Percentiles rank a stretch among this genome's conserved stretches.
Evolutionary conservation across 2,797 vertebrate genomes (phyloP).

Genomic region (Sandelia bainsii): DNA sequence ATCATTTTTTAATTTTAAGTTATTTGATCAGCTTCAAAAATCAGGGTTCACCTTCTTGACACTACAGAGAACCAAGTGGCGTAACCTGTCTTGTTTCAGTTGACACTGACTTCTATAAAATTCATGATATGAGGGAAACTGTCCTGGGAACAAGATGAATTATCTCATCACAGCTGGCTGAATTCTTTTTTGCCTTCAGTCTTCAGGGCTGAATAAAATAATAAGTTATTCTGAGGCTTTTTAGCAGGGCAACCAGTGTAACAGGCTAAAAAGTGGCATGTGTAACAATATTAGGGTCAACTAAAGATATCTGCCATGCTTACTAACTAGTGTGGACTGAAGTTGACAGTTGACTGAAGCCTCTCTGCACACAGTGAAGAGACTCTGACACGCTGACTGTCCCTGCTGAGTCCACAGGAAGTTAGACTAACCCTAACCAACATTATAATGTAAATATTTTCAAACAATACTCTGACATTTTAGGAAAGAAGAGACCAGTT

Average conservation of each 20-base stretch:
- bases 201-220: constrained; percentile 19
- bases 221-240: background rate
- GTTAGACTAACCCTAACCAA: background rate
- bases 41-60: background rate
- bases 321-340: constrained; percentile 12
- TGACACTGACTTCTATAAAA: constrained; percentile 42
- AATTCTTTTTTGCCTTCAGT: background rate
- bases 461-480: background rate
- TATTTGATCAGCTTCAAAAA: constrained; percentile 17
- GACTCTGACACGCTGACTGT: constrained; percentile 19
- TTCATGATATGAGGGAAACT: constrained; percentile 39
- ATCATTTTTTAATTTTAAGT: background rate
- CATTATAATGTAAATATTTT: background rate
- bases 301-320: constrained; percentile 19
- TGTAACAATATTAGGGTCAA: constrained; percentile 18
- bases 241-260: constrained; percentile 5
- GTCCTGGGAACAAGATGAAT: constrained; percentile 34
- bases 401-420: constrained; percentile 7
- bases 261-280: constrained; percentile 1
- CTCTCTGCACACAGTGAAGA: constrained; percentile 13
- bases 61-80: constrained; percentile 10
- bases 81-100: constrained; percentile 25
- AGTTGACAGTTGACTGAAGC: constrained; percentile 24
- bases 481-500: background rate
- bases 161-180: constrained; percentile 19